Base-by-base conservation (phyloP, 2,113 vertebrate genomes). In the Peromyscus californicus region DNA sequence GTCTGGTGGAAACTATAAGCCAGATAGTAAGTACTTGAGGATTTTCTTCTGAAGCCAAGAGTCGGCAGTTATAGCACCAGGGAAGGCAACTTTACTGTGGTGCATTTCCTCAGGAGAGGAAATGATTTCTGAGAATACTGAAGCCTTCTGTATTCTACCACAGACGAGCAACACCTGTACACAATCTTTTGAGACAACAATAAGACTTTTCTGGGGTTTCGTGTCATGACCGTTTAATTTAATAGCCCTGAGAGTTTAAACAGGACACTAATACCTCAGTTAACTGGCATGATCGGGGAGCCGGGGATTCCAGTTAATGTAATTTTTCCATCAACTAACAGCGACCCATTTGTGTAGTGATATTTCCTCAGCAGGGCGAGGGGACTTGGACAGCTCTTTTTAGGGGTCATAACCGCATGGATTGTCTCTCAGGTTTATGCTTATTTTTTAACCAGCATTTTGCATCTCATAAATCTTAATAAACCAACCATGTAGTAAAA, bases 181-280 rank as follows among this genome's bases (percentile, higher is more conserved):
- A 97, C 96, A 97, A 97, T 97, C 97, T 97, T 97, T 96, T 94
- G 95, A 95, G 97, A 98, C 98, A 96, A 97, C 96, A 98, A 96
- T 97, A 93, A 98, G 96, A 98, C 97, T 98, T 97, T 97, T 98
- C 95, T 98, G 96, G 96, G 96, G 97, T 98, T 97, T 95, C 95
- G 78, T 97, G 97, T 97, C 98, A 98, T 88, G 97, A 95, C 86
- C 96, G 45, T 98, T 98, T 98, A 98, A 98, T 97, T 97, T 98
- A 98, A 98, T 97, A 96, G 97, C 97, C 86, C 94, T 93, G 87
- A 97, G 98, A 98, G 97, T 94, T 96, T 96, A 95, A 95, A 82
- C 98, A 98, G 98, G 96, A 97, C 97, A 97, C 97, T 96, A 96
- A 97, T 96, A 96, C 95, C 91, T 94, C 97, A 89, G 97, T 95